Base-by-base conservation (phyloP, 2,113 vertebrate species). In the Sylvietta virens region DNA sequence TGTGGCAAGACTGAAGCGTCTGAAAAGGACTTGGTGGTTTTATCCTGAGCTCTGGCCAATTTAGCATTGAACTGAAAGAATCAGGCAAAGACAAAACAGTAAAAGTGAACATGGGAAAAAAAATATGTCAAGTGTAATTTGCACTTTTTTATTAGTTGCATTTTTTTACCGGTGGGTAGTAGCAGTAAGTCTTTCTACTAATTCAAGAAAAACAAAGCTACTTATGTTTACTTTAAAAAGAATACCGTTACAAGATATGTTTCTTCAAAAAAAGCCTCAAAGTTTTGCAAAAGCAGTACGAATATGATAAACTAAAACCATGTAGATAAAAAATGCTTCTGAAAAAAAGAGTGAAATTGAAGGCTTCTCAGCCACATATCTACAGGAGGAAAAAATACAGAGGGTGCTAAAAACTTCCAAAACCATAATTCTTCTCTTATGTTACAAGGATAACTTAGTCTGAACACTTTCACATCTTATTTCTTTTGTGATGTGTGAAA, bases 21-120 rank as follows among this genome's bases (percentile, higher is more conserved):
- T 18, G 97, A 92, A 92, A 98, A 98, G 21, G 90, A 93, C 97
- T 97, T 89, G 95, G 88, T 82, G 8, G 97, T 92, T 78, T 98
- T 98, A 51, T 96, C 98, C 96, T 99, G 98, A 89, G 98, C 93
- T 97, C 97, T 98, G 94, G 98, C 98, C 86, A 99, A 96, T 94
- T 98, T 99, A 22, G 98, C 97, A 83, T 98, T 98, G 97, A 99
- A 99, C 99, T 99, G 97, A 92, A 97, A 87, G 44, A 96, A 96
- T 48, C 42, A 50, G 19, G 80, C 85, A 93, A 94, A 78, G 40
- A 94, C 39, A 94, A 71, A 97, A 84, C 23, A n/a, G 57, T 84
- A 66, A 61, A 27, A 54, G 85, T 5, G 4, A 69, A 14, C 1
- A 30, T 4, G 11, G 3, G 2, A 1, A 11, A 24, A 64, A 44